Conservation (phyloP, 35 echinoderm and acorn worm genomes). For the Amphiura filiformis region DNA sequence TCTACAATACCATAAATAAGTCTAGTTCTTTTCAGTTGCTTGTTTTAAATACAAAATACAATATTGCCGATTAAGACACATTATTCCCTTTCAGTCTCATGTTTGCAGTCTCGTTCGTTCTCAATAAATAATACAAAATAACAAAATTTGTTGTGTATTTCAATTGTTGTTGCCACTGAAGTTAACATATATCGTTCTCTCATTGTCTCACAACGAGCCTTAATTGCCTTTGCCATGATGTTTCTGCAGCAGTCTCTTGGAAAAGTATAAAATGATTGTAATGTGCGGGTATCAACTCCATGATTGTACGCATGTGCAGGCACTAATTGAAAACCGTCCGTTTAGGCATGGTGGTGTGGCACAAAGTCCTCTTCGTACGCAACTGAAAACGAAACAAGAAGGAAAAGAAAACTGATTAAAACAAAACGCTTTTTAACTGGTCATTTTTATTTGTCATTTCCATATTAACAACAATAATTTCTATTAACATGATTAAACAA, state of each 20-base stretch:
- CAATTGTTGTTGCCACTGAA: background rate
- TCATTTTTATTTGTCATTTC: background rate
- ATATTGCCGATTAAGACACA: background rate
- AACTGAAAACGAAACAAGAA: slow-evolving; percentile 23
- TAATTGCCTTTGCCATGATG: background rate
- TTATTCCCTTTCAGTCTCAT: background rate
- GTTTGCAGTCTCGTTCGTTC: background rate
- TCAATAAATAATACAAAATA: background rate
- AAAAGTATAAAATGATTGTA: background rate
- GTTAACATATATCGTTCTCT: background rate
- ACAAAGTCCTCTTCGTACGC: slow-evolving; percentile 50
- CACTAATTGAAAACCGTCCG: slow-evolving; percentile 44
- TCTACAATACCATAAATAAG: background rate
- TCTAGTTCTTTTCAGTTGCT: background rate
- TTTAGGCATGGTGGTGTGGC: slow-evolving; percentile 57
- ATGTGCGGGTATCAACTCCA: slow-evolving; percentile 26
- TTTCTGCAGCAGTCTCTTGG: background rate
- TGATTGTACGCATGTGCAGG: slow-evolving; percentile 63
- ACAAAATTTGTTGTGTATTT: background rate
- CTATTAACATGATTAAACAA: background rate
- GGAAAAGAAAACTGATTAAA: background rate
- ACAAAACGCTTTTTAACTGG: background rate
- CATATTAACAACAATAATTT: background rate
- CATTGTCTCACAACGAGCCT: background rate
- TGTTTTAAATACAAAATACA: too few relatives aligned